Conservation (phyloP, 2,888 invertebrate genomes). For the Drosophila mimetica region DNA sequence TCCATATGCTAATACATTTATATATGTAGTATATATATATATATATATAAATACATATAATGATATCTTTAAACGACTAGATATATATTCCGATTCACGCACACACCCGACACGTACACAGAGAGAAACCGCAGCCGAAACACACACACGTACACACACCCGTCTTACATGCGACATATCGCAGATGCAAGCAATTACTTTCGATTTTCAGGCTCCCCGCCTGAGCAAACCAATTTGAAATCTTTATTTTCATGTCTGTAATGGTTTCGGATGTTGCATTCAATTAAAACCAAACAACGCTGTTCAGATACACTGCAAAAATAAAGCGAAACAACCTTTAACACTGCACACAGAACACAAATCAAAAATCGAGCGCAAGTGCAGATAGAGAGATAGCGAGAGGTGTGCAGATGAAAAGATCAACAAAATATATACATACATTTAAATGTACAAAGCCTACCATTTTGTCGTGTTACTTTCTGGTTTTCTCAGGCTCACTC, state of each 20-base stretch:
- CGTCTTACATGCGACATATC: constrained; percentile 16
- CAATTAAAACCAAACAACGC: constrained; percentile 37
- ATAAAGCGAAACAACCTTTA: constrained; percentile 15
- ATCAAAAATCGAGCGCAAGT: constrained; percentile 47
- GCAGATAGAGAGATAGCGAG: constrained; percentile 41
- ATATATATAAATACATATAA: constrained; percentile 44
- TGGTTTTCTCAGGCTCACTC: constrained; percentile 12
- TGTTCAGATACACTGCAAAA: constrained; percentile 19
- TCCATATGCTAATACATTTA: constrained; percentile 73
- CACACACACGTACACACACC: constrained; percentile 14
- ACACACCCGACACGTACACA: constrained; percentile 35
- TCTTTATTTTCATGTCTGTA: constrained; percentile 74
- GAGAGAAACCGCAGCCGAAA: constrained; percentile 14
- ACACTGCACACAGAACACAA: constrained; percentile 39
- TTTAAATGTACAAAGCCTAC: constrained; percentile 79
- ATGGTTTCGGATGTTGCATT: constrained; percentile 64
- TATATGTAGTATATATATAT: constrained; percentile 58
- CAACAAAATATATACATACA: constrained; percentile 61
- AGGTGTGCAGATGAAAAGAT: constrained; percentile 36
- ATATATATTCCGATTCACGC: constrained; percentile 73
- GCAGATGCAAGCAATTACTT: constrained; percentile 24
- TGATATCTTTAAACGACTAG: constrained; percentile 67
- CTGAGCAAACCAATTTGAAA: constrained; percentile 57
- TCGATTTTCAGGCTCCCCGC: constrained; percentile 18
- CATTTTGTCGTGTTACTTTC: constrained; percentile 59